phyloP scores from a whole-genome alignment of 1,140 invertebrate genomes.

The Diorhabda carinulata region DNA sequence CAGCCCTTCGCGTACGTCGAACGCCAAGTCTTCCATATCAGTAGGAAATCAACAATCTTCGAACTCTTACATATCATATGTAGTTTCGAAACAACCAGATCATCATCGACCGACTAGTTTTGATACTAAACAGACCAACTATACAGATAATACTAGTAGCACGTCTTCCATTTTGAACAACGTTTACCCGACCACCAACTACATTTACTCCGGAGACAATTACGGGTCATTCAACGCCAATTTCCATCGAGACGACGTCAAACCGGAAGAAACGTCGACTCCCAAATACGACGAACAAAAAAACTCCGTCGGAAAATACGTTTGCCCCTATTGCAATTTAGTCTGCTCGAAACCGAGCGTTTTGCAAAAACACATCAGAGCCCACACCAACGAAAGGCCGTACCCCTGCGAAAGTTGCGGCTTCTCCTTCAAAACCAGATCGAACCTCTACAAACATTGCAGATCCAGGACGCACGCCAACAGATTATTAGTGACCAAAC shows the following conservation, averaged over 20 bases:
- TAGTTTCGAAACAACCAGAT: constrained; percentile 34
- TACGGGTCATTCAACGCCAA: background rate
- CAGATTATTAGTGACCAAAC: constrained; percentile 43
- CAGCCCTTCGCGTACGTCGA: constrained; percentile 19
- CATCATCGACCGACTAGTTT: constrained; percentile 34
- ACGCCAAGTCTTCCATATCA: constrained; percentile 48
- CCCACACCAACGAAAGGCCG: constrained; percentile 89
- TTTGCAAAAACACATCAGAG: constrained; percentile 86
- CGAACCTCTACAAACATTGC: constrained; percentile 89
- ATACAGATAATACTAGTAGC: constrained; percentile 16
- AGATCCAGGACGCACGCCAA: constrained; percentile 74
- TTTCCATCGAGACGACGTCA: background rate
- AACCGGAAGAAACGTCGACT: constrained; percentile 17
- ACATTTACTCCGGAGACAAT: constrained; percentile 14
- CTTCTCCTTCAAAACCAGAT: constrained; percentile 91
- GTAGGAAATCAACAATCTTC: constrained; percentile 33
- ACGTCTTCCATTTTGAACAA: constrained; percentile 40
- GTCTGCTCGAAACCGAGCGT: constrained; percentile 91
- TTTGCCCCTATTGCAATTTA: constrained; percentile 83
- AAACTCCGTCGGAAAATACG: constrained; percentile 56
- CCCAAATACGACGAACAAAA: constrained; percentile 31
- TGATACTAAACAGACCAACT: constrained; percentile 36
- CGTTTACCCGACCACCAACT: constrained; percentile 26
- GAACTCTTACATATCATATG: constrained; percentile 44
- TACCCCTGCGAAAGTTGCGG: constrained; percentile 86